A percentile compares a stretch with the other conserved stretches of the same genome.
Evolutionary conservation across 2,888 invertebrate genomes (phyloP).

Genomic region (Lasioglossum marginatum): DNA sequence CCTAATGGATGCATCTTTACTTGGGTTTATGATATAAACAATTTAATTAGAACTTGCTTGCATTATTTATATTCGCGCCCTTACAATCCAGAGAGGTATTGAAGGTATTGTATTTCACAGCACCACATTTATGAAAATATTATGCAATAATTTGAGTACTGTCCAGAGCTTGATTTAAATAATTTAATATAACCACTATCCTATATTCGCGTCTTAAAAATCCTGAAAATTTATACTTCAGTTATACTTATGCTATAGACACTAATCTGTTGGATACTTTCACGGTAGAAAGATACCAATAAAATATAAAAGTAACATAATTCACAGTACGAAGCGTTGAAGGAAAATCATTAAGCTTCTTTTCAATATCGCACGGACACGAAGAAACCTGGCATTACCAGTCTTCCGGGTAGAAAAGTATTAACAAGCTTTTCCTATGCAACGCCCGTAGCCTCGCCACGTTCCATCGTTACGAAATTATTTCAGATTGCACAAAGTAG

Average conservation of each 20-base stretch:
- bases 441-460: neutral
- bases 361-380: neutral
- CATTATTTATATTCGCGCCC: too few relatives aligned
- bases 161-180: too few relatives aligned
- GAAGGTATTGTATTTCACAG: too few relatives aligned
- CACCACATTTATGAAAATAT: too few relatives aligned
- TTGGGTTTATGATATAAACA: too few relatives aligned
- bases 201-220: neutral
- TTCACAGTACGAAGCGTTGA: neutral
- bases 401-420: neutral
- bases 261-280: neutral
- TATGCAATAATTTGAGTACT: too few relatives aligned
- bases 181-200: too few relatives aligned
- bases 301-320: neutral
- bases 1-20: too few relatives aligned
- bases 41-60: too few relatives aligned
- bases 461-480: neutral
- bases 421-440: neutral
- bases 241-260: neutral
- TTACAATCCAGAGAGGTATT: too few relatives aligned
- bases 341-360: neutral
- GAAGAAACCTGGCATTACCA: neutral
- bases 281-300: neutral
- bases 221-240: too few relatives aligned
- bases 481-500: slow-evolving; percentile 6